Base-by-base conservation (phyloP, 2,797 vertebrate species). In the Chloroceryle amazona region DNA sequence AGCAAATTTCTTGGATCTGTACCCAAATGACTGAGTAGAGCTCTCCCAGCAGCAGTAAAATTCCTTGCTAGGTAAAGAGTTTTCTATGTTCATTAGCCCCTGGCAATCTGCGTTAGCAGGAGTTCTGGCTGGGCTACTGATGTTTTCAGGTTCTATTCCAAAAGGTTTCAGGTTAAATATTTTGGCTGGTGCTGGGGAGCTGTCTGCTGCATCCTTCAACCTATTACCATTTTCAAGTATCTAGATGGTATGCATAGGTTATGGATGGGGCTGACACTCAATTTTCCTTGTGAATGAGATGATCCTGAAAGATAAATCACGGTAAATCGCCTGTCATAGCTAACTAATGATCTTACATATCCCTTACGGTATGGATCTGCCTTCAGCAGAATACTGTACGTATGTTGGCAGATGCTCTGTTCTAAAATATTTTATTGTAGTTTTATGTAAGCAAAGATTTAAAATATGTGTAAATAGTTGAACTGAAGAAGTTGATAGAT, bases 271-370 rank as follows among this genome's bases (percentile, higher is more conserved):
- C 94, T 96, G 97, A 98, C 95, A 87, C 96, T 97, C 94, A 87
- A 44, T 98, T 98, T 97, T 96, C 95, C 78, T 96, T 94, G 82
- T 97, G 96, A 97, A 89, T 96, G 96, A 97, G 95, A 66, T 76
- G 93, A 93, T 96, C 85, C 91, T 96, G 94, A 62, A 95, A 96
- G 96, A 95, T 97, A 95, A 98, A 97, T 97, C 96, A 96, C 73
- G 17, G 66, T 90, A 93, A 97, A 97, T 97, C 52, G 73, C 90
- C 96, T 97, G 94, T 91, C 91, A 94, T 20, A 86, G 90, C 78
- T 91, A 71, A 94, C 44, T 91, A 91, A 96, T 92, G 85, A 81
- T 96, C 79, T 93, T 89, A 61, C 66, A 37, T 49, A 46, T 55
- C 76, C 62, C 57, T 76, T 72, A 75, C 11, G 4, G 58, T 84